Conservation (phyloP, 2,888 invertebrate genomes). For the Drosophila formosana region DNA sequence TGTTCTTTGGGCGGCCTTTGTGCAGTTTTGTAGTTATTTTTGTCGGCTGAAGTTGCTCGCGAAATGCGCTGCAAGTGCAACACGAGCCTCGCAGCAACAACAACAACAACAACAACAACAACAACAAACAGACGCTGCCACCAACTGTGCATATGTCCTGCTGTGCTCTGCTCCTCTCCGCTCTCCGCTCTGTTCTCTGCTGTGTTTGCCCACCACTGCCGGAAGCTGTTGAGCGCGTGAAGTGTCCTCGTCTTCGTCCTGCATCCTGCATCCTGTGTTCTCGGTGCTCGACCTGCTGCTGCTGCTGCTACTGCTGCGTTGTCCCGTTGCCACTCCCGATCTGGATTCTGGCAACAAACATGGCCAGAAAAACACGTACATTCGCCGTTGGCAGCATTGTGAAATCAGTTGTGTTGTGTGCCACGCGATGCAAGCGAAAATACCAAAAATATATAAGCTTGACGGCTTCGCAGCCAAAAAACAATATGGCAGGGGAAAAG, state of each 20-base stretch:
- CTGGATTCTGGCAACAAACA: slow-evolving; percentile 37
- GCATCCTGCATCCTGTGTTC: neutral
- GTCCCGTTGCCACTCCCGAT: neutral
- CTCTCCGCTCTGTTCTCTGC: no score
- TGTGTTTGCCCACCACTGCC: slow-evolving; percentile 24
- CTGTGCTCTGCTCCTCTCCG: neutral
- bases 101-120: slow-evolving; percentile 1
- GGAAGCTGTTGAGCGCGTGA: slow-evolving; percentile 63
- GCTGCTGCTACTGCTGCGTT: neutral
- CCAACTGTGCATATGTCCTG: slow-evolving; percentile 35
- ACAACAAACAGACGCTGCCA: slow-evolving; percentile 27
- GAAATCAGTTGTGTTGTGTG: slow-evolving; percentile 50
- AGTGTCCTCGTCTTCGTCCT: slow-evolving; percentile 17
- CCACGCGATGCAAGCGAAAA: slow-evolving; percentile 20
- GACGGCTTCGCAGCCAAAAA: slow-evolving; percentile 43
- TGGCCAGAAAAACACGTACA: slow-evolving; percentile 44
- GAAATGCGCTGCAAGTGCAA: slow-evolving; percentile 61
- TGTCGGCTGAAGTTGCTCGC: slow-evolving; percentile 66
- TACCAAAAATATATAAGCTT: slow-evolving; percentile 31
- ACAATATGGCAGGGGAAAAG: slow-evolving; percentile 23
- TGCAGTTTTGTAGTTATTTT: slow-evolving; percentile 56
- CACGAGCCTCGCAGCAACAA: slow-evolving; percentile 21
- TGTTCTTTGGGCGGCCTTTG: slow-evolving; percentile 13
- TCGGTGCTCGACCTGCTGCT: slow-evolving; percentile 11
- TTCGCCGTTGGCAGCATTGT: slow-evolving; percentile 56